These are phyloP conservation scores for Cephus nigrinus DNA, from an alignment of 2,888 invertebrate genomes.

Conservation along the genomic window DNA sequence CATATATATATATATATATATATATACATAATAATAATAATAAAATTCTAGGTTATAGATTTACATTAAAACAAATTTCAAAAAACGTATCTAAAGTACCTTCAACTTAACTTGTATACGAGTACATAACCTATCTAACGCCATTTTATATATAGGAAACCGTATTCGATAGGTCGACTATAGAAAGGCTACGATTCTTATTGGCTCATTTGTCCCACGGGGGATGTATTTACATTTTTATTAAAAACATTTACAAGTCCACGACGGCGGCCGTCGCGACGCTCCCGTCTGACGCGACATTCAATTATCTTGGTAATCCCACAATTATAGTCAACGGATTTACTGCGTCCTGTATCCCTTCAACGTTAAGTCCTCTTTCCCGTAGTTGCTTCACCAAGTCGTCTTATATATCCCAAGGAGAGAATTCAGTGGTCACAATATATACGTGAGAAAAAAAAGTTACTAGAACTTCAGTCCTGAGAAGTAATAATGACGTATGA, in stretches of 20 bases:
- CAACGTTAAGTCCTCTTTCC: neutral
- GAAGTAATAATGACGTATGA: too few species aligned
- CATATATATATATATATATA: neutral
- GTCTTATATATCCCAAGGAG: neutral
- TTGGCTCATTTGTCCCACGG: constrained; percentile 6
- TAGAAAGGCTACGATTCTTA: neutral
- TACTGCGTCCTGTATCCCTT: constrained; percentile 22
- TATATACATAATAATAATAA: neutral
- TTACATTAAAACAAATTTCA: neutral
- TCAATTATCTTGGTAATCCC: constrained; percentile 78
- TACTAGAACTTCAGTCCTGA: neutral
- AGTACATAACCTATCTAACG: neutral
- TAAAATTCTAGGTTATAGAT: neutral
- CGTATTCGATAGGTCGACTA: neutral
- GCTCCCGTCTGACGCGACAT: constrained; percentile 58
- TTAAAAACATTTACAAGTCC: constrained; percentile 46
- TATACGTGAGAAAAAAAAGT: neutral
- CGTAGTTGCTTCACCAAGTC: neutral
- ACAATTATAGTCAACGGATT: constrained; percentile 69
- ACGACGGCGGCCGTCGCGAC: constrained; percentile 28
- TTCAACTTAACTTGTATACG: neutral
- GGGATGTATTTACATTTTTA: constrained; percentile 44
- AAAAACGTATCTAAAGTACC: neutral
- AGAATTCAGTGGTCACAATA: neutral
- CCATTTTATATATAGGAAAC: neutral